Conservation (phyloP, 2,797 vertebrate species). For the Sebastolobus alascanus region DNA sequence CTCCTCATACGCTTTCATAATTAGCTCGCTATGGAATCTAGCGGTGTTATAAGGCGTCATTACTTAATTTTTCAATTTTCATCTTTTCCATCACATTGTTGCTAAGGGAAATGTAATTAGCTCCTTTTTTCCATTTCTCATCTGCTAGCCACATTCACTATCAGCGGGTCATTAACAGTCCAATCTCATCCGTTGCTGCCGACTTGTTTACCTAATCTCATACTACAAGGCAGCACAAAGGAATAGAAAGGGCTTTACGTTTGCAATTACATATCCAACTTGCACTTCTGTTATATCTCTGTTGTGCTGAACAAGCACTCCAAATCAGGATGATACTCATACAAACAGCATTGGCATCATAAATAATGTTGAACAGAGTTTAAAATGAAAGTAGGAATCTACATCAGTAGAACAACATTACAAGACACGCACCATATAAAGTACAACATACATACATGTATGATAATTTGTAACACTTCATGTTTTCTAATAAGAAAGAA, state of each 20-base stretch:
- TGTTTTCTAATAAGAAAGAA: not conserved
- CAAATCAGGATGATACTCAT: not conserved
- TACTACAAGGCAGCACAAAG: slow-evolving; percentile 25
- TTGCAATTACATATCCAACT: slow-evolving; percentile 28
- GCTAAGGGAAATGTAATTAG: slow-evolving; percentile 61
- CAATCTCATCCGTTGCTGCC: slow-evolving; percentile 35
- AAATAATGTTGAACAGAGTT: slow-evolving; percentile 20
- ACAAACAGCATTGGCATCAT: not conserved
- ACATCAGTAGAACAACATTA: not conserved
- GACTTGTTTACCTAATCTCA: slow-evolving; percentile 55
- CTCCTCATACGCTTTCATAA: not conserved
- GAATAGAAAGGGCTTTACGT: slow-evolving; percentile 41
- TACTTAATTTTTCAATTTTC: slow-evolving; percentile 26
- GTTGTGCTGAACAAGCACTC: slow-evolving; percentile 23
- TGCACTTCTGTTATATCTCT: slow-evolving; percentile 26
- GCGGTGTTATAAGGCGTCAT: slow-evolving; percentile 16
- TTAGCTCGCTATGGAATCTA: slow-evolving; percentile 5
- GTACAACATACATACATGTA: not conserved
- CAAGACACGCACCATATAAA: not conserved
- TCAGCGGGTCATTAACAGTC: slow-evolving; percentile 61
- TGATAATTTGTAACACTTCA: not conserved
- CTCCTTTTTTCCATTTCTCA: slow-evolving; percentile 26
- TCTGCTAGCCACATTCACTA: slow-evolving; percentile 32
- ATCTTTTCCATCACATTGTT: slow-evolving; percentile 18
- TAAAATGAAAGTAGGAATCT: slow-evolving; percentile 37